Evolutionary conservation across 1,140 invertebrate genomes (phyloP), one percentile per base, ranked within the genome.

Genomic region (honey bee (Apis mellifera)): DNA sequence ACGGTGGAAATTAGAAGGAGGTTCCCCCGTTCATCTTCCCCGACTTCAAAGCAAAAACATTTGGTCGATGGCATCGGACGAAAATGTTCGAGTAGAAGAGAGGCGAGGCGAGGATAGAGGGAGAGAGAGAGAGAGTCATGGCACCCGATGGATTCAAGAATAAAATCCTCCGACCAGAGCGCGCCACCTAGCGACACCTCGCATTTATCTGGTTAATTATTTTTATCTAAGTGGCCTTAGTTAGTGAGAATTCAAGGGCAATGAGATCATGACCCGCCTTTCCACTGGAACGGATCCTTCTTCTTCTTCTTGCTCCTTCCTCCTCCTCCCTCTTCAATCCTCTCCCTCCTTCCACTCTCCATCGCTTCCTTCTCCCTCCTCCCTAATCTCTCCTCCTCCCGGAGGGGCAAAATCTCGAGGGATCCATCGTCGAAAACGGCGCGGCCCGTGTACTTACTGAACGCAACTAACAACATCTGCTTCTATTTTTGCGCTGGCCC

Each of bases 401-500:
- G 42, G n/a, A n/a, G 42, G 21, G 55, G 11, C 59, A 59, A n/a
- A 26, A 60, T 42, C 32, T 32, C 9, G 11, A 42, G 23, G 26
- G 72, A 75, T 72, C 72, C 79, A 50, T 76, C 54, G 72, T 68
- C 42, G 62, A 59, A 26, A 59, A 59, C 66, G 32, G 32, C 71
- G 78, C 78, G 85, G 72, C 71, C 77, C 85, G 85, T 87, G 83
- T 87, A 86, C 86, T 87, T 87, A 78, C 59, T 82, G 83, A 88
- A 88, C 86, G 86, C 86, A 91, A 89, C 89, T 89, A 90, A 89
- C 89, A 94, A 94, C 93, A 94, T 94, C 92, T 94, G 93, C 93
- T 94, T 94, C 93, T 94, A 94, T 94, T 94, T 94, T 93, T 93
- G 93, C 92, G 90, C 89, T 94, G 93, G 93, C 93, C 92, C 90